These are phyloP conservation scores for Pangasius sanitwongsei DNA, from an alignment of 2,797 vertebrate species.

Conservation along the genomic window DNA sequence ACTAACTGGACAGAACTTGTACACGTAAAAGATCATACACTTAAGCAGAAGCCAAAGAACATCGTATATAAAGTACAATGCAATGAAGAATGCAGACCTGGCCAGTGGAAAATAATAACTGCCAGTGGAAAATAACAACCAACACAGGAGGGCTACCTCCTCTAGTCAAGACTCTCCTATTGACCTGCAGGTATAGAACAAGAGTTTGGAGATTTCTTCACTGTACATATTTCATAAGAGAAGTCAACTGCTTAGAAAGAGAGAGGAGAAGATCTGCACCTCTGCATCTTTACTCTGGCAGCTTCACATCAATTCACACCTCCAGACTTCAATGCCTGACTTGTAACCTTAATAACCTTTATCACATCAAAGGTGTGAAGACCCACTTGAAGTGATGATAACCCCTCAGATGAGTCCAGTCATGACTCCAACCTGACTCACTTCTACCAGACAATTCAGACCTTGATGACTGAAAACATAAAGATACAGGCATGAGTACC, in stretches of 20 bases:
- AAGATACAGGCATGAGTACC: background rate
- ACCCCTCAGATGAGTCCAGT: background rate
- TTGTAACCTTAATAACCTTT: slow-evolving; percentile 14
- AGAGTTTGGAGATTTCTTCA: background rate
- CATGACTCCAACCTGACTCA: background rate
- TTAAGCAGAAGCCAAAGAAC: background rate
- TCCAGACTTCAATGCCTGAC: background rate
- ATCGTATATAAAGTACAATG: background rate
- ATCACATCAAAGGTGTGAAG: background rate
- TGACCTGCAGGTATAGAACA: background rate
- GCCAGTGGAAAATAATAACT: background rate
- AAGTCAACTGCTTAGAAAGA: background rate
- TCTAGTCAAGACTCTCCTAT: background rate
- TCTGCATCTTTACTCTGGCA: background rate
- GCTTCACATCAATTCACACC: background rate
- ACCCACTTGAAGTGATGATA: slow-evolving; percentile 3
- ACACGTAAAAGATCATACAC: background rate
- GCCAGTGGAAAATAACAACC: background rate
- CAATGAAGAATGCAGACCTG: background rate
- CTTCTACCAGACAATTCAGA: background rate
- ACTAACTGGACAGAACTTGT: background rate
- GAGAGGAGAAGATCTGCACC: background rate
- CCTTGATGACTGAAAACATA: background rate
- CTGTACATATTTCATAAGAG: background rate
- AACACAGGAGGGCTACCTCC: background rate